Evolutionary conservation across 2,113 vertebrate species (phyloP), one percentile per base, ranked within the genome.

Genomic region (Callocephalon fimbriatum): DNA sequence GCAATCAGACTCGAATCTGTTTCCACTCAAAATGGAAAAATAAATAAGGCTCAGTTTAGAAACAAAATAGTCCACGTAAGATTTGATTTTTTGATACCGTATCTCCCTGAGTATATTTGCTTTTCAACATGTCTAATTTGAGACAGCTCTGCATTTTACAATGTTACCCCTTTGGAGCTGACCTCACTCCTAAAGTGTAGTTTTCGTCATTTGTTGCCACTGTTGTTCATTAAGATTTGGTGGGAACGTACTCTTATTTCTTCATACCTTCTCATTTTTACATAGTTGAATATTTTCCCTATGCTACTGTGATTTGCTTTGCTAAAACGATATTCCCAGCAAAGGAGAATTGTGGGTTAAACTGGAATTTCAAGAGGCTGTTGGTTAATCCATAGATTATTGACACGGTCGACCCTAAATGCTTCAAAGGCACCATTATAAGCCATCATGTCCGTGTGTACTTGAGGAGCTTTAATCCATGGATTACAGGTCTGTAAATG

Each of bases 11-110:
- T 65, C 61, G 38, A 86, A 68, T 88, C 84, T 96, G 89, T 86
- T 92, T 88, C 79, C 65, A 89, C 78, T 93, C 90, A 82, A 92
- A 71, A 73, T 81, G 42, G 58, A 82, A 93, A 94, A 95, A 94
- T 71, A 95, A 95, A 93, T 90, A 83, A 51, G 65, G 32, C 38
- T 89, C 20, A 9, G 29, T 67, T 94, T 76, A 79, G 93, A 88
- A 94, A 83, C 29, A 79, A 82, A 89, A 72, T 51, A 91, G 56
- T 77, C 79, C 53, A 45, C 76, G 82, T 86, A 87, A 95, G 88
- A 70, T 86, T 61, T 70, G 72, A 72, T 75, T 83, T 94, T 89
- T 87, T 86, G 50, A 67, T 95, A 63, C 65, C 9, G 0, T 86
- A 84, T 93, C 86, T 97, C 66, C 77, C 76, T 0, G 11, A 84